Percentiles rank a stretch among this genome's conserved stretches.
Evolutionary conservation across 2,113 vertebrate species (phyloP).

Genomic region (Sprattus sprattus): DNA sequence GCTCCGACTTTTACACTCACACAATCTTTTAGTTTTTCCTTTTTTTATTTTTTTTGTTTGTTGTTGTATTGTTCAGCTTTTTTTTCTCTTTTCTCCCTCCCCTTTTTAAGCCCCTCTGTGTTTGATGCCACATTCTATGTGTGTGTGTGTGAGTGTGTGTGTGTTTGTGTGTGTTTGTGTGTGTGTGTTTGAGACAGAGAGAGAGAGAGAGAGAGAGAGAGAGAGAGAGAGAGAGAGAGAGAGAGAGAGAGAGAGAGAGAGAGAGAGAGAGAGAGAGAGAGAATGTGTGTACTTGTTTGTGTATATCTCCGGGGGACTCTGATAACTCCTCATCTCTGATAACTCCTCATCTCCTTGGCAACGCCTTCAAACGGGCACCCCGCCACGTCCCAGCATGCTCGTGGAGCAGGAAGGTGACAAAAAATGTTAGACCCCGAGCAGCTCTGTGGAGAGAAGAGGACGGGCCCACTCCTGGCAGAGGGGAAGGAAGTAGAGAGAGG

Average conservation of each 20-base stretch:
- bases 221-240: too few relatives aligned
- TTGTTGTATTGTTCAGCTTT: not conserved
- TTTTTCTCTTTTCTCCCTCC: not conserved
- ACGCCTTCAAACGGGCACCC: not conserved
- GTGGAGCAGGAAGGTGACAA: not conserved
- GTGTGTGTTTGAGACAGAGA: not conserved
- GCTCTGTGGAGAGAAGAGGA: not conserved
- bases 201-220: too few relatives aligned
- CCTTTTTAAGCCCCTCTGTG: not conserved
- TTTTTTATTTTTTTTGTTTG: not conserved
- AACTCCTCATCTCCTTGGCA: conserved; percentile 8
- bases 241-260: too few relatives aligned
- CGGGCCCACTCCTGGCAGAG: not conserved
- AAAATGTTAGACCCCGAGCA: not conserved
- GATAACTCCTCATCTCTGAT: not conserved
- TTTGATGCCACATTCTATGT: not conserved
- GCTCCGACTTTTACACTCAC: not conserved
- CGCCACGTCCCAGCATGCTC: not conserved
- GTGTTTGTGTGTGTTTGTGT: not conserved
- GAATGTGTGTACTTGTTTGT: not conserved
- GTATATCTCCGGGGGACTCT: not conserved
- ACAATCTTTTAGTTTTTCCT: too few relatives aligned
- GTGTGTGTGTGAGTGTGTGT: not conserved
- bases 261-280: too few relatives aligned
- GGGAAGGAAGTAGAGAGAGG: not conserved